A percentile compares a stretch with the other conserved stretches of the same genome.
Conservation (phyloP, 2,797 vertebrate species). For the Limosa lapponica region DNA sequence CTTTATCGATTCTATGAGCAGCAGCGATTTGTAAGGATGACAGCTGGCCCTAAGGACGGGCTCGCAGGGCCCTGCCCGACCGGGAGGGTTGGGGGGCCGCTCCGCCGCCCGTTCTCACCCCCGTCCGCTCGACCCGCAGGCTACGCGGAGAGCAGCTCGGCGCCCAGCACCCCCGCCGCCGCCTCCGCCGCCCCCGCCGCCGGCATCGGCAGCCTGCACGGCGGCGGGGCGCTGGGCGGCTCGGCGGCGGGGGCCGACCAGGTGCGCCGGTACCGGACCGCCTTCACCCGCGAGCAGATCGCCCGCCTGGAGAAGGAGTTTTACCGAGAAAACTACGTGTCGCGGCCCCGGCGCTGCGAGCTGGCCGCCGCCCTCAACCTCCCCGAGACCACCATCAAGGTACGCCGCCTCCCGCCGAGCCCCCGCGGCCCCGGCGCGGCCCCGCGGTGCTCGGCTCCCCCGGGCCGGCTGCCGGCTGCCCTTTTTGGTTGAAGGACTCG, state of each 20-base stretch:
- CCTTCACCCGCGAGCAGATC: slow-evolving; percentile 95
- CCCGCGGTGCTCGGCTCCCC: not conserved
- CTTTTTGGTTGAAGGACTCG: fast-evolving
- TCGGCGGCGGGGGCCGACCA: slow-evolving; percentile 93
- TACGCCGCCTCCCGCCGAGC: slow-evolving; percentile 52
- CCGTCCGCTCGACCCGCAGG: slow-evolving; percentile 73
- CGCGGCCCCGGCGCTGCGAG: slow-evolving; percentile 95
- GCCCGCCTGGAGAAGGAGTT: slow-evolving; percentile 94
- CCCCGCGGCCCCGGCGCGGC: not conserved
- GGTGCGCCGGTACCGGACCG: slow-evolving; percentile 94
- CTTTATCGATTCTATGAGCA: slow-evolving; percentile 69
- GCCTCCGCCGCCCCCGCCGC: slow-evolving; percentile 82
- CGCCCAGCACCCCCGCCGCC: slow-evolving; percentile 83
- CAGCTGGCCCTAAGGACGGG: slow-evolving; percentile 63
- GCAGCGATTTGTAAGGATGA: slow-evolving; percentile 71
- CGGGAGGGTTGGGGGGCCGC: not conserved
- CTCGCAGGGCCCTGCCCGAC: not conserved
- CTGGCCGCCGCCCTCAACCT: slow-evolving; percentile 95
- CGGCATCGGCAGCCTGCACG: slow-evolving; percentile 80
- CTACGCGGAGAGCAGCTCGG: slow-evolving; percentile 89
- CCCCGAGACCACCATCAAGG: slow-evolving; percentile 98
- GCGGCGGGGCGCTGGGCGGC: slow-evolving; percentile 82
- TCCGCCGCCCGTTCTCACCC: not conserved
- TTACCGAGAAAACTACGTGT: slow-evolving; percentile 97
- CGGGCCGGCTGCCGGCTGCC: not conserved